A percentile compares a stretch with the other conserved stretches of the same genome.
These are phyloP conservation scores for Rotaria sp. DNA, from an alignment of 2,888 invertebrate genomes.

Conservation along the genomic window DNA sequence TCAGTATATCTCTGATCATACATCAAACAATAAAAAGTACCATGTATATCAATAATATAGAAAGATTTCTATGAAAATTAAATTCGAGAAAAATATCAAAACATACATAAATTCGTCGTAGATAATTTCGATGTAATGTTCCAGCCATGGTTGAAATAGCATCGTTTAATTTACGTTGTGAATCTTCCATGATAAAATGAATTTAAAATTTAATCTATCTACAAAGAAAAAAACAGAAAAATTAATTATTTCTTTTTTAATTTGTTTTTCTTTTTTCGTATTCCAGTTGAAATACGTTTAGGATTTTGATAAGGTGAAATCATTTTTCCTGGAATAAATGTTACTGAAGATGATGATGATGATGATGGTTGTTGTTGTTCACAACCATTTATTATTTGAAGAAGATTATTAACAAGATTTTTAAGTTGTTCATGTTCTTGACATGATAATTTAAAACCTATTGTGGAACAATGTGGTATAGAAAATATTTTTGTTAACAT, in stretches of 20 bases:
- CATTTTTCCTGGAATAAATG: slow-evolving; percentile 5
- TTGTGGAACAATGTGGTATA: slow-evolving; percentile 16
- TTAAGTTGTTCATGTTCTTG: not conserved
- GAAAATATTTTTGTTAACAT: not conserved
- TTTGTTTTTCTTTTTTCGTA: slow-evolving; percentile 17
- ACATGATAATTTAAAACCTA: slow-evolving; percentile 22
- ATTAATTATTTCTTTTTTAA: not conserved
- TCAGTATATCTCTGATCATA: no score
- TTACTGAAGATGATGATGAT: not conserved
- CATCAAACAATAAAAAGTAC: no score
- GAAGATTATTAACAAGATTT: not conserved
- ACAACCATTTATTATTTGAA: slow-evolving; percentile 6
- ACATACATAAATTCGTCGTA: slow-evolving; percentile 2
- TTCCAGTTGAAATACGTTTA: not conserved
- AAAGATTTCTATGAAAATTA: no score
- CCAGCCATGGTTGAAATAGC: not conserved
- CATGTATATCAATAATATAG: no score
- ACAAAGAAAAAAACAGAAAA: not conserved
- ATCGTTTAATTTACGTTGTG: slow-evolving; percentile 27
- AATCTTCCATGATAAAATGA: not conserved
- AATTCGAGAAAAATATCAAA: not conserved
- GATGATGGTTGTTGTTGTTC: not conserved
- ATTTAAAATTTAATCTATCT: not conserved
- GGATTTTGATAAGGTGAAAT: slow-evolving; percentile 18
- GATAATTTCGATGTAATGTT: slow-evolving; percentile 17